Evolutionary conservation across 1,140 invertebrate genomes (phyloP), one percentile per base, ranked within the genome.

Genomic region (Eumeta japonica): DNA sequence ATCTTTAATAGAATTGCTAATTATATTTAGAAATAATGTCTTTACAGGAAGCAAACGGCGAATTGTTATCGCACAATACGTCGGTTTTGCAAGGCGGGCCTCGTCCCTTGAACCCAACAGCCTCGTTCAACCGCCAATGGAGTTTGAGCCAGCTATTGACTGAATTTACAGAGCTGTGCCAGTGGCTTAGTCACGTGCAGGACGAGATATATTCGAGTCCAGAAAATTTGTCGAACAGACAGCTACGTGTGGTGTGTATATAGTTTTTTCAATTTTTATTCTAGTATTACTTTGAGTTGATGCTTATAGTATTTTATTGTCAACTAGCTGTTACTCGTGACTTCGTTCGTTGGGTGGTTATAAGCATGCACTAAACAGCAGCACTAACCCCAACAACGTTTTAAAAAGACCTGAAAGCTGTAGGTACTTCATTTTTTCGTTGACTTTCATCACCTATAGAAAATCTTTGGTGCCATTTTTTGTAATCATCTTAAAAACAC

Each of bases 111-210:
- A 71, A 63, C 43, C 63, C 66, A 1, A 63, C 58, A 0, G 51
- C 62, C 0, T 48, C 51, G 27, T 66, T 66, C 55, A 74, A 71
- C 51, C 52, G 67, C 0, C 70, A 74, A 46, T 90, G 85, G 83
- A 87, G 84, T 28, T 82, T 89, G 43, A 83, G 80, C 39, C 85
- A 90, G 72, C 84, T 90, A 45, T 82, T 87, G 43, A 78, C 83
- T 34, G 87, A 91, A 74, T 91, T 89, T 70, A 83, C 81, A 28
- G 86, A 90, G 62, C 79, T 91, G 33, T 87, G 86, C 70, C 83
- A 85, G 51, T 90, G 88, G 87, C 77, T 91, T 37, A 83, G 82
- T 52, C 81, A 85, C 58, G 83, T 90, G 48, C 85, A 89, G 56
- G 83, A 87, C 63, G 77, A 85, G 53, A 81, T 87, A 48, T 86